Conservation (phyloP, 2,113 vertebrate genomes). For the Cercopithecus mona region DNA sequence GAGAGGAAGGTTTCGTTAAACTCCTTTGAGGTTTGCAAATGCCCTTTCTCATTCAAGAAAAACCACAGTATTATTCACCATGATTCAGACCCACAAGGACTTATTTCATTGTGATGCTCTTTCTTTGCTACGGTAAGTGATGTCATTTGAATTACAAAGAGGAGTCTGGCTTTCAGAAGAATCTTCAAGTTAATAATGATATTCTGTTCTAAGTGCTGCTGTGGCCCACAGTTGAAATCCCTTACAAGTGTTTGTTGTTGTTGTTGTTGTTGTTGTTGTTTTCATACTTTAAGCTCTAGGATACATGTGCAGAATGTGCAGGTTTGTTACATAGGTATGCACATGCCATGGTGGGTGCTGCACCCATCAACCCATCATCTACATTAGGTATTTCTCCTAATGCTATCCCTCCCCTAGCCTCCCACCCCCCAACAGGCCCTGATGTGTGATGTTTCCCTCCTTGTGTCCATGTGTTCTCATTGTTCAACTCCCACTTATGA, state of each 20-base stretch:
- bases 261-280: too few relatives aligned
- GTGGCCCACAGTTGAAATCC: neutral
- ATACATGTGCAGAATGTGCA: too few relatives aligned
- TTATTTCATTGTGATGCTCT: neutral
- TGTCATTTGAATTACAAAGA: neutral
- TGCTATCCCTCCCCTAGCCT: too few relatives aligned
- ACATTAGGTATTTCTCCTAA: too few relatives aligned
- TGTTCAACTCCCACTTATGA: too few relatives aligned
- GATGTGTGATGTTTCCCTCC: too few relatives aligned
- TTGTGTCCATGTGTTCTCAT: too few relatives aligned
- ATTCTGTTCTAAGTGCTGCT: neutral
- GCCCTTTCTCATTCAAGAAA: neutral
- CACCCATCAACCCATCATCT: too few relatives aligned
- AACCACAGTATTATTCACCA: neutral
- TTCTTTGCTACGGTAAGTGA: neutral
- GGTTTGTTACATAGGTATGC: too few relatives aligned
- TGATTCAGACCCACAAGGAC: neutral
- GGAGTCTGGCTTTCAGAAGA: conserved; percentile 22
- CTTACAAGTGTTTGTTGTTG: neutral
- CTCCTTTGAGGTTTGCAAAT: neutral
- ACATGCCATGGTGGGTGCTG: too few relatives aligned
- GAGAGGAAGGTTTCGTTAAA: neutral
- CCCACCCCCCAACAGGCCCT: too few relatives aligned
- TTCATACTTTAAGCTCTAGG: too few relatives aligned
- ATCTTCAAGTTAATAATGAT: neutral